A percentile compares a stretch with the other conserved stretches of the same genome.
These are phyloP conservation scores for Pseudomyrmex flavicornis DNA, from an alignment of 1,140 invertebrate species.

Conservation along the genomic window DNA sequence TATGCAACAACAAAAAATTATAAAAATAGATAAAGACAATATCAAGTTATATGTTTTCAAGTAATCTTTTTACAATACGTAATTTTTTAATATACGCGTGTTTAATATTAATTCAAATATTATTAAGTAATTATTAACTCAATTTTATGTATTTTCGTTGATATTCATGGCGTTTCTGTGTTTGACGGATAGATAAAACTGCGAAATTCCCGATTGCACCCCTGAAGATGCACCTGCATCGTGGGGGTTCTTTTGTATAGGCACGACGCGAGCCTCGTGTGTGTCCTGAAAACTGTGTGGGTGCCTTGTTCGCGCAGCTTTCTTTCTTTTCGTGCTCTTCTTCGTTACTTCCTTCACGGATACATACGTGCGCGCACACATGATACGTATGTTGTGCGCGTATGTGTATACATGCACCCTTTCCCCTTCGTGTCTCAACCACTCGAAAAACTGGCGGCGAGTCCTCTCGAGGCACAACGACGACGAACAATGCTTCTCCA, in stretches of 20 bases:
- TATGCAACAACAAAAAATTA: not conserved
- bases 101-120: no score
- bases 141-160: no score
- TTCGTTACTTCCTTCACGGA: not conserved
- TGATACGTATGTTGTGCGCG: no score
- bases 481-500: slow-evolving; percentile 64
- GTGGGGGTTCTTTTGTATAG: slow-evolving; percentile 53
- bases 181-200: slow-evolving; percentile 32
- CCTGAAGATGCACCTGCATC: slow-evolving; percentile 62
- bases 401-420: not conserved
- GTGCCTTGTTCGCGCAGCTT: slow-evolving; percentile 33
- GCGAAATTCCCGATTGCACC: slow-evolving; percentile 48
- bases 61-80: no score
- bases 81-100: no score
- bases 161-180: no score
- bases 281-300: slow-evolving; percentile 42
- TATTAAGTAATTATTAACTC: no score
- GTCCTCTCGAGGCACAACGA: slow-evolving; percentile 66
- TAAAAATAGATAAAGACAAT: no score
- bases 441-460: slow-evolving; percentile 67
- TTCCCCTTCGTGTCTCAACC: slow-evolving; percentile 39
- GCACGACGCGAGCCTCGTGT: slow-evolving; percentile 38
- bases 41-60: no score
- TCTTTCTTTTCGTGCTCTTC: slow-evolving; percentile 46
- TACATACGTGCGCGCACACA: slow-evolving; percentile 10